Conservation (phyloP, 2,113 vertebrate species). For the Caretta caretta region DNA sequence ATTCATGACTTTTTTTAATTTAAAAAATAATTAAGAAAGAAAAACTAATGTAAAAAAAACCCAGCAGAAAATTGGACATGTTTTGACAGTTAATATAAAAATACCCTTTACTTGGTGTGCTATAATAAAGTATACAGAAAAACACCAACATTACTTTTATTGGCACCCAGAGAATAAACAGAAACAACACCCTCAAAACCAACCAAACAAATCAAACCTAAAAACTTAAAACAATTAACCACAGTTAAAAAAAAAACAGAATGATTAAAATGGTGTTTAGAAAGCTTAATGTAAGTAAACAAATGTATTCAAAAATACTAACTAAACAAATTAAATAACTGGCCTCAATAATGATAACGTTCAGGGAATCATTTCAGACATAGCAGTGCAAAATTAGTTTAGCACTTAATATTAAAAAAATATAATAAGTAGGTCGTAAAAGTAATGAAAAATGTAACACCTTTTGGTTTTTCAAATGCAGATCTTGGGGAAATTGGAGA, state of each 20-base stretch:
- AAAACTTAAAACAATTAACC: neutral
- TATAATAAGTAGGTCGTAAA: neutral
- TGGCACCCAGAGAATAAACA: neutral
- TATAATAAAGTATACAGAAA: neutral
- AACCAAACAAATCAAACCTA: neutral
- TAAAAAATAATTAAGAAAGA: neutral
- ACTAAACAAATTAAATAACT: neutral
- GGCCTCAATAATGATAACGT: neutral
- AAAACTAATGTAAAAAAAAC: neutral
- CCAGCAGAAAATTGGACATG: neutral
- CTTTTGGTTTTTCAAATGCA: neutral
- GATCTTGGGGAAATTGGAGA: neutral
- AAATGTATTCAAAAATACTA: neutral
- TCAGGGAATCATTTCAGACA: neutral
- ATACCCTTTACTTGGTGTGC: neutral
- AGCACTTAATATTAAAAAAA: neutral
- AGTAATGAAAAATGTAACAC: neutral
- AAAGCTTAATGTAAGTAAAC: neutral
- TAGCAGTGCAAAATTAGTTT: neutral
- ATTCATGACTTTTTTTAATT: neutral
- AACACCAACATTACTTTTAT: neutral
- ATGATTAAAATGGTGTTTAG: neutral
- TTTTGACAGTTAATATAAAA: rapidly evolving
- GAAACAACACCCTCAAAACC: neutral
- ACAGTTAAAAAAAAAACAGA: neutral